Conservation (phyloP, 2,113 vertebrate genomes). For the Mionectes macconnelli region DNA sequence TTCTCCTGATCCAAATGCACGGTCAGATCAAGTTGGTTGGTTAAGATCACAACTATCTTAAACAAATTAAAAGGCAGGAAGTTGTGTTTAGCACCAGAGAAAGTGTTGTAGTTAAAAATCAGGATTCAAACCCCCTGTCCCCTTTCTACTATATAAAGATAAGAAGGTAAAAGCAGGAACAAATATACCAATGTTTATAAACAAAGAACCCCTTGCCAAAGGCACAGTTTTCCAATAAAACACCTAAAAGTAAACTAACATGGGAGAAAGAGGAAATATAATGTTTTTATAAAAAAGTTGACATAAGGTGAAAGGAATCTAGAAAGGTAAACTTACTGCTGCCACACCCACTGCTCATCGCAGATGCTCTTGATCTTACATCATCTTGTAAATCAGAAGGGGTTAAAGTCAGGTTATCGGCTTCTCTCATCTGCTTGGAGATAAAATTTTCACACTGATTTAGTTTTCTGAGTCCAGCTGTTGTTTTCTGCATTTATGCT, state of each 20-base stretch:
- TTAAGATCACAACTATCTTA: neutral
- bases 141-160: neutral
- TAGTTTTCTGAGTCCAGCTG: neutral
- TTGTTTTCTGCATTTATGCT: neutral
- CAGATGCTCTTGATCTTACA: slow-evolving; percentile 72
- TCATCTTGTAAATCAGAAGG: slow-evolving; percentile 75
- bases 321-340: slow-evolving; percentile 79
- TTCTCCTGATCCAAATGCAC: neutral
- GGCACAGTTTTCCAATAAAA: neutral
- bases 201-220: neutral
- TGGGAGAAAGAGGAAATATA: neutral
- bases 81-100: neutral
- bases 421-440: slow-evolving; percentile 74
- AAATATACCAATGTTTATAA: neutral
- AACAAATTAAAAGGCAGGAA: neutral
- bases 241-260: neutral
- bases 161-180: neutral
- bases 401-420: slow-evolving; percentile 75
- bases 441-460: neutral
- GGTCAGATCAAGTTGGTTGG: neutral
- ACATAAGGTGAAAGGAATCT: neutral
- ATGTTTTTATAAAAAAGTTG: neutral
- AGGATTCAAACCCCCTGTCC: neutral
- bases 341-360: slow-evolving; percentile 73
- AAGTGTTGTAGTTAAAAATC: neutral